A percentile compares a stretch with the other conserved stretches of the same genome.
Conservation (phyloP, 2,113 vertebrate species). For the Bufo bufo region DNA sequence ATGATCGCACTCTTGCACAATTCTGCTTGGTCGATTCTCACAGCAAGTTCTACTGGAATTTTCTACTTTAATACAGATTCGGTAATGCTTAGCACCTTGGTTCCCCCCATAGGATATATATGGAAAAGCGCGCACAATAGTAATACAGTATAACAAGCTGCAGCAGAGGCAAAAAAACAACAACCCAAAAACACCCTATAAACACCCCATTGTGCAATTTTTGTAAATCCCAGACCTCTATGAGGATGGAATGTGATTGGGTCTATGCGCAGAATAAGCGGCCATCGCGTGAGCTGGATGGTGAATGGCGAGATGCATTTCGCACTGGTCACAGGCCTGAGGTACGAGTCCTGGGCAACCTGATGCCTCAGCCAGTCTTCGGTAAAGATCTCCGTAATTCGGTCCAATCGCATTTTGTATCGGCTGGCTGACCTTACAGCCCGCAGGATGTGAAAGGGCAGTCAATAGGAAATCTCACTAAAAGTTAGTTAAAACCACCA, state of each 20-base stretch:
- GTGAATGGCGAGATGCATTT: not conserved
- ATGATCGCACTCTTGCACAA: not conserved
- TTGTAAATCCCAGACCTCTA: no score
- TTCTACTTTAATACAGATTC: not conserved
- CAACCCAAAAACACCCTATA: not conserved
- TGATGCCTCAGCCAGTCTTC: not conserved
- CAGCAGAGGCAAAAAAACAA: not conserved
- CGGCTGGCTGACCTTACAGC: not conserved
- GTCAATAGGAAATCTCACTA: not conserved
- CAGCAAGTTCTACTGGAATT: not conserved
- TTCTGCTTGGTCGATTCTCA: no score
- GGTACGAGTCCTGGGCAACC: not conserved
- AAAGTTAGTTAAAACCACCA: no score
- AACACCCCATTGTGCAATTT: no score
- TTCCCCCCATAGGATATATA: not conserved
- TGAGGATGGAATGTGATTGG: not conserved
- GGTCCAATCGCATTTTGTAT: not conserved
- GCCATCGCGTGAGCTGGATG: not conserved
- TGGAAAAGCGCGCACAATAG: constrained; percentile 3
- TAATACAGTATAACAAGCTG: not conserved
- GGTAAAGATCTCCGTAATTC: not conserved
- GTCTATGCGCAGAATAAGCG: not conserved
- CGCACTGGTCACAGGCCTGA: not conserved
- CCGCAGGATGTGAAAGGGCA: not conserved
- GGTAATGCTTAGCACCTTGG: not conserved